Evolutionary conservation across 2,888 invertebrate species (phyloP).

Genomic region (Elysia crispata): DNA sequence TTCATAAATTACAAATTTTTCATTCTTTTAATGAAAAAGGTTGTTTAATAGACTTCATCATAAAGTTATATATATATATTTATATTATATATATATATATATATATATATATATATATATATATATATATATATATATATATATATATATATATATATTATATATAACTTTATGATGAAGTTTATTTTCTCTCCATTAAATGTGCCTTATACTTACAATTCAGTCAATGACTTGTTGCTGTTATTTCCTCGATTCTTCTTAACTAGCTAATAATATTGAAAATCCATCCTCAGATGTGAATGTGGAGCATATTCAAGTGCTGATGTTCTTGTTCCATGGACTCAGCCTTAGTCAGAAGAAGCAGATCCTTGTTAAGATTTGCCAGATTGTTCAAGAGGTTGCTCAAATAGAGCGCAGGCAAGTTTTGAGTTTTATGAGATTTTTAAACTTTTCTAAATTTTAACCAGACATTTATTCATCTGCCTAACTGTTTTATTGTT

Average conservation of each 20-base stretch:
- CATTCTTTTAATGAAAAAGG: too few relatives aligned
- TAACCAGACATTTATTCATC: too few relatives aligned
- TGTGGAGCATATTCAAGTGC: constrained; percentile 95
- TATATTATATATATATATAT: too few relatives aligned
- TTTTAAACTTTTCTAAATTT: neutral
- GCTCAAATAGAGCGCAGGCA: constrained; percentile 64
- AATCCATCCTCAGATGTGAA: constrained; percentile 85
- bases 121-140: too few relatives aligned
- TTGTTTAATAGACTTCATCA: too few relatives aligned
- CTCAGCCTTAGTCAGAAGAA: constrained; percentile 97
- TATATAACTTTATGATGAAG: neutral
- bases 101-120: too few relatives aligned
- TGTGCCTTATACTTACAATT: too few relatives aligned
- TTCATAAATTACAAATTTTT: too few relatives aligned
- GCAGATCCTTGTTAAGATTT: constrained; percentile 85
- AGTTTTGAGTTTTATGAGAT: constrained; percentile 10
- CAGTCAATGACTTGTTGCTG: constrained; percentile 10
- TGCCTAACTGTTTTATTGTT: too few relatives aligned
- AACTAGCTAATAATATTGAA: neutral
- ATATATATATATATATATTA: too few relatives aligned
- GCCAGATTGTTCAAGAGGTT: constrained; percentile 70
- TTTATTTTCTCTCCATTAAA: neutral
- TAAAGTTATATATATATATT: too few relatives aligned
- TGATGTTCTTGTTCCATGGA: constrained; percentile 95
- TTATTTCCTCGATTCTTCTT: neutral